These are phyloP conservation scores for Dasysyrphus albostriatus DNA, from an alignment of 2,888 invertebrate species.

Conservation along the genomic window DNA sequence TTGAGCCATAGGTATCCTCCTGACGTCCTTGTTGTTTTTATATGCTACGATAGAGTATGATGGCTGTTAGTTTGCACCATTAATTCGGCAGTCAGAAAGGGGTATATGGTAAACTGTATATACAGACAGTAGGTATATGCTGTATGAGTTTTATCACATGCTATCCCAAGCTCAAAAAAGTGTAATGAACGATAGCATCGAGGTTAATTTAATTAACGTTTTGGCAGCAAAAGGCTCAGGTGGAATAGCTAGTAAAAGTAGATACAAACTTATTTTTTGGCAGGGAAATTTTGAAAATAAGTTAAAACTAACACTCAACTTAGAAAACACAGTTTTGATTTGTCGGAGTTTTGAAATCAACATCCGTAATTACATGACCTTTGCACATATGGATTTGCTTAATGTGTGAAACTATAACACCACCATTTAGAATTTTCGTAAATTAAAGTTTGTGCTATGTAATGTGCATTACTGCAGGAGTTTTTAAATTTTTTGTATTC, in stretches of 20 bases:
- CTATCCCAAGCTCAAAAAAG: slow-evolving; percentile 34
- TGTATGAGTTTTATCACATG: slow-evolving; percentile 11
- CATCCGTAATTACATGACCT: no score
- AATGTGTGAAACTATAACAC: no score
- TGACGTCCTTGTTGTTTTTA: slow-evolving; percentile 43
- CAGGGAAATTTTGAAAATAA: neutral
- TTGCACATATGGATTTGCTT: no score
- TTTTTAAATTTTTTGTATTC: no score
- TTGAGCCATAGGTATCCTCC: slow-evolving; percentile 13
- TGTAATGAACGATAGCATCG: slow-evolving; percentile 56
- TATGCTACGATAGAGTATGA: slow-evolving; percentile 25
- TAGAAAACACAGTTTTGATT: neutral
- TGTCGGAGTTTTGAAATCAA: neutral
- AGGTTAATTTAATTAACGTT: slow-evolving; percentile 68
- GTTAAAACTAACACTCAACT: neutral
- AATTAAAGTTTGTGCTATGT: no score
- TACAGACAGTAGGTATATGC: no score
- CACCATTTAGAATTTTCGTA: no score
- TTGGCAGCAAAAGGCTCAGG: slow-evolving; percentile 32
- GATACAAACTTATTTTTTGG: neutral
- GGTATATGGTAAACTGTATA: no score
- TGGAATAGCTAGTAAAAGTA: slow-evolving; percentile 10
- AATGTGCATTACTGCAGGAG: no score
- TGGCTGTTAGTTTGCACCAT: slow-evolving; percentile 51
- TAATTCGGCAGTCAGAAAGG: slow-evolving; percentile 47